These are phyloP conservation scores for Penaeus vannamei DNA, from an alignment of 1,140 invertebrate species.

Conservation along the genomic window DNA sequence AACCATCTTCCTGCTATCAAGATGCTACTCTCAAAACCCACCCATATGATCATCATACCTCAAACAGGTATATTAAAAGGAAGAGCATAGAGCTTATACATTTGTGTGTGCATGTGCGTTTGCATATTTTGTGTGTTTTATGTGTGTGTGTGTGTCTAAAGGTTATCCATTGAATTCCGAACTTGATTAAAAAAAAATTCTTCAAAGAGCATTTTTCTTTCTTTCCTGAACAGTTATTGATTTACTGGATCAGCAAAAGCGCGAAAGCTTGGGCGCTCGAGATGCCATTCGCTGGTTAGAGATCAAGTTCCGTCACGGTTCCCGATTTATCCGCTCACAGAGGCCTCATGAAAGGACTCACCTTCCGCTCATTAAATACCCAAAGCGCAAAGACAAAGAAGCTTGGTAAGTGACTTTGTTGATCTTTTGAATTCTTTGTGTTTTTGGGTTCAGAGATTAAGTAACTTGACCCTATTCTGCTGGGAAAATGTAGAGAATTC, in stretches of 20 bases:
- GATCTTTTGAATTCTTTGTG: not conserved
- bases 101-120: too few relatives aligned
- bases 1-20: slow-evolving; percentile 59
- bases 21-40: slow-evolving; percentile 59
- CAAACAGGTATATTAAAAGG: slow-evolving; percentile 58
- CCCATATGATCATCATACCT: slow-evolving; percentile 65
- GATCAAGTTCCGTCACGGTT: slow-evolving; percentile 85
- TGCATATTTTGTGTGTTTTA: too few relatives aligned
- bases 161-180: not conserved
- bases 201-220: not conserved
- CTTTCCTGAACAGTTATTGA: slow-evolving; percentile 82
- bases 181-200: not conserved
- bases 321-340: slow-evolving; percentile 85
- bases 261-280: slow-evolving; percentile 81
- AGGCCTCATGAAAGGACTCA: slow-evolving; percentile 82
- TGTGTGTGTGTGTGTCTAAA: too few relatives aligned
- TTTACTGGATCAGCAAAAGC: slow-evolving; percentile 88
- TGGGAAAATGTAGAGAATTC: not conserved
- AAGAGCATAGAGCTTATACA: too few relatives aligned
- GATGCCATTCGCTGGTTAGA: slow-evolving; percentile 94
- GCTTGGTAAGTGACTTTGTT: slow-evolving; percentile 73
- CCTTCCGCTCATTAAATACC: slow-evolving; percentile 82
- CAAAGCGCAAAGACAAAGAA: slow-evolving; percentile 80
- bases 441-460: not conserved
- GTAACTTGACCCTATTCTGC: not conserved